These are phyloP conservation scores for Rhipidura dahli DNA, from an alignment of 2,113 vertebrate genomes.

Conservation along the genomic window DNA sequence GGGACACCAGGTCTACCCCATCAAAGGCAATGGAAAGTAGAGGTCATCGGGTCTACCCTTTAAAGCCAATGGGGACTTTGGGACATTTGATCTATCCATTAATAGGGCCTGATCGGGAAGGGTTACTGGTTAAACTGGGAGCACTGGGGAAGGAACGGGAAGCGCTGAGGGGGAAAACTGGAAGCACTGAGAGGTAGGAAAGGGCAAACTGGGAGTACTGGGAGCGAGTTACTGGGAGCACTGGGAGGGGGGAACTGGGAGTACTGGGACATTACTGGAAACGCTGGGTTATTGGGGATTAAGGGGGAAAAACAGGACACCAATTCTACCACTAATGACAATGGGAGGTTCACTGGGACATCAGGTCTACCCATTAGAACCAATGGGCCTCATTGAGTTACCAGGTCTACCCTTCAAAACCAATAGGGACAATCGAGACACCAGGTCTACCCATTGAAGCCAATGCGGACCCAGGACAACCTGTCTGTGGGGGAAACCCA, in stretches of 20 bases:
- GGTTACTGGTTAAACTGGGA: not conserved
- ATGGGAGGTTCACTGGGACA: not conserved
- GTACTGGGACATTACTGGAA: not conserved
- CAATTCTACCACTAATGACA: not conserved
- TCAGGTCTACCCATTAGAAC: not conserved
- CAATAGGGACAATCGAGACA: not conserved
- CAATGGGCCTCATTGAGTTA: not conserved
- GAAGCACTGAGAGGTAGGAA: no score
- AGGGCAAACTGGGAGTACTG: no score
- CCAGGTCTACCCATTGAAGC: not conserved
- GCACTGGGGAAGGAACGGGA: not conserved
- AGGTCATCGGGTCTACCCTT: not conserved
- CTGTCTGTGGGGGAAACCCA: no score
- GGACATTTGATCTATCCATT: not conserved
- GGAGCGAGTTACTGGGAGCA: not conserved
- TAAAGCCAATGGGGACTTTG: accelerated
- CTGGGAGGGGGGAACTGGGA: not conserved
- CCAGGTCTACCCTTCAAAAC: accelerated
- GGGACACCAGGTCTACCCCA: not conserved
- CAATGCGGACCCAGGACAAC: no score
- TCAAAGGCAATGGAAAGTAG: accelerated
- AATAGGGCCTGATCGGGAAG: not conserved
- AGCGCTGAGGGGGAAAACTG: no score
- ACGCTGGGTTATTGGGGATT: not conserved
- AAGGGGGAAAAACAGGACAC: no score